These are phyloP conservation scores for Heteromyza rotundicornis DNA, from an alignment of 2,888 invertebrate species.

Conservation along the genomic window DNA sequence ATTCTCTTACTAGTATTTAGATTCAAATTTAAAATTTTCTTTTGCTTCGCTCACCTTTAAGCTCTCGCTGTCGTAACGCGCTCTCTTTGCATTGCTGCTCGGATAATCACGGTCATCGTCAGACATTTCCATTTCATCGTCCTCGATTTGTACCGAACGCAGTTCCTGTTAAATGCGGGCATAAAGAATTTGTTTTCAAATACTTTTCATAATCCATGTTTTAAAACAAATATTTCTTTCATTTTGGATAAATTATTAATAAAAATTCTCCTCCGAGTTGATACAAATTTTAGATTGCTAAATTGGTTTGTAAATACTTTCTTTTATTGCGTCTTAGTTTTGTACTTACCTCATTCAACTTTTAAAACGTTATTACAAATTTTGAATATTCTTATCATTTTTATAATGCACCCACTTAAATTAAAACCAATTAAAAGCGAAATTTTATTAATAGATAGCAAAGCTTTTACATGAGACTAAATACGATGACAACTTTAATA, in stretches of 20 bases:
- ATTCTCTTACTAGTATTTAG: too few relatives aligned
- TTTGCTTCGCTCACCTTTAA: conserved; percentile 49
- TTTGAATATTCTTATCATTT: conserved; percentile 6
- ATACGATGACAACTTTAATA: neutral
- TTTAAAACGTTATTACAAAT: conserved; percentile 10
- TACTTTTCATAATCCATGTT: too few relatives aligned
- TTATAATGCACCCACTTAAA: conserved; percentile 1
- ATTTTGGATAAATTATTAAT: neutral
- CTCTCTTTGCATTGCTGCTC: conserved; percentile 53
- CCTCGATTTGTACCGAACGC: conserved; percentile 65
- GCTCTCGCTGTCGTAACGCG: conserved; percentile 59
- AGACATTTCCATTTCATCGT: conserved; percentile 88
- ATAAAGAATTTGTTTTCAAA: neutral
- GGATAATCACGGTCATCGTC: conserved; percentile 72
- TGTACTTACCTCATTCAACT: conserved; percentile 20
- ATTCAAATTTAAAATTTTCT: neutral
- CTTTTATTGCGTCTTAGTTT: neutral
- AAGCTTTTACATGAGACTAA: neutral
- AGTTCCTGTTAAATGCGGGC: conserved; percentile 50
- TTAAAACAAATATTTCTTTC: too few relatives aligned
- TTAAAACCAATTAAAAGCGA: conserved; percentile 11
- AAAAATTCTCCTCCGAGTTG: neutral
- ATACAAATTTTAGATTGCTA: neutral
- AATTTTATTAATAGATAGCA: conserved; percentile 8
- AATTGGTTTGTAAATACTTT: neutral